Evolutionary conservation across 2,797 vertebrate genomes (phyloP).

Genomic region (Sebastes itinus): DNA sequence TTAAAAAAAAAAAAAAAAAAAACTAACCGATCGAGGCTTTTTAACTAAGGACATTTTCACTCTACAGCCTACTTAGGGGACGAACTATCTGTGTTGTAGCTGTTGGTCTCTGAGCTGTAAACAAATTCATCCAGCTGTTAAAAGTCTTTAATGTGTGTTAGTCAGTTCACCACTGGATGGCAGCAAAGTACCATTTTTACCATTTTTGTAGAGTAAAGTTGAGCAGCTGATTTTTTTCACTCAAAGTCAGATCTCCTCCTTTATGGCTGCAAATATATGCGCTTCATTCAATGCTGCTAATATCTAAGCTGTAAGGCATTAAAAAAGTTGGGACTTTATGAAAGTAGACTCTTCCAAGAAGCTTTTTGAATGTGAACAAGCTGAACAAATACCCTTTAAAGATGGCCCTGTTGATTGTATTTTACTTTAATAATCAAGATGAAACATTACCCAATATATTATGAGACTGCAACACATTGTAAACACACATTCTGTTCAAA

Average conservation of each 20-base stretch:
- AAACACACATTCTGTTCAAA: neutral
- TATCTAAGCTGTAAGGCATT: neutral
- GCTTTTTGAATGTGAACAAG: neutral
- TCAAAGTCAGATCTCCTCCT: neutral
- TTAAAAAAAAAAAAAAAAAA: no score
- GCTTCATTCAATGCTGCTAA: neutral
- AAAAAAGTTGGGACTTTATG: neutral
- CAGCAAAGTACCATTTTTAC: conserved; percentile 19
- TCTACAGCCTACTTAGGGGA: fast-evolving
- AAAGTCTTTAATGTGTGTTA: neutral
- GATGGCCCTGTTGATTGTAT: neutral
- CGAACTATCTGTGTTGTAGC: neutral
- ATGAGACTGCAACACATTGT: neutral
- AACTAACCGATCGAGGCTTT: neutral
- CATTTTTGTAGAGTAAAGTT: fast-evolving
- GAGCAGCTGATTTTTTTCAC: neutral
- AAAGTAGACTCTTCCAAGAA: neutral
- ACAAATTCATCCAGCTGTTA: neutral
- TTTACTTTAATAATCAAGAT: neutral
- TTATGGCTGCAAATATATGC: neutral
- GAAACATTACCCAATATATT: neutral
- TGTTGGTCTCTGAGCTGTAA: neutral
- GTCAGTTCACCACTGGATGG: conserved; percentile 42
- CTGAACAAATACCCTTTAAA: neutral
- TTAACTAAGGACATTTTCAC: neutral